phyloP scores from a whole-genome alignment of 2,888 invertebrate genomes.

The Cryptus armator region DNA sequence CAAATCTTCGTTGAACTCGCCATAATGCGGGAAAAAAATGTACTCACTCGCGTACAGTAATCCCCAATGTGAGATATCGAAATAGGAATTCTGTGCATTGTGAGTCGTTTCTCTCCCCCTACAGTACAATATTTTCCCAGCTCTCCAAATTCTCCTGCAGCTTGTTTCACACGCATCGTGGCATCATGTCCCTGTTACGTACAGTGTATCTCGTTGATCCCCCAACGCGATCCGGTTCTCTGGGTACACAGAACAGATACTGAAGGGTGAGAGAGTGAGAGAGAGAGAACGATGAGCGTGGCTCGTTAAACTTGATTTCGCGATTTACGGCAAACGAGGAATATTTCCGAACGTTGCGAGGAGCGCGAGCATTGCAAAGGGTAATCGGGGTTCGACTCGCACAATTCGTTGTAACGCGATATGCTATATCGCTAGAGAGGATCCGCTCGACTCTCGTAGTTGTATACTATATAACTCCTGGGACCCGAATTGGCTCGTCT shows the following conservation, averaged over 20 bases:
- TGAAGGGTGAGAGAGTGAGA: constrained; percentile 16
- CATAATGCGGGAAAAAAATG: no score
- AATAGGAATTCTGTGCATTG: no score
- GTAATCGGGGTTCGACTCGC: constrained; percentile 47
- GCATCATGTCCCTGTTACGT: constrained; percentile 2
- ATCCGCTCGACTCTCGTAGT: no score
- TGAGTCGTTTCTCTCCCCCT: no score
- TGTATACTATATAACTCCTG: constrained; percentile 41
- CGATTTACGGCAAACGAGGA: constrained; percentile 67
- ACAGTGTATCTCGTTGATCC: constrained; percentile 33
- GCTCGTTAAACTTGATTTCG: constrained; percentile 65
- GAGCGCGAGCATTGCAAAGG: constrained; percentile 54
- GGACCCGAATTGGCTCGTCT: constrained; percentile 55
- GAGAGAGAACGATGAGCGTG: constrained; percentile 42
- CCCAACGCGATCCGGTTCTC: constrained; percentile 12
- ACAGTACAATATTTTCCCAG: no score
- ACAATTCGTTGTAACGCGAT: constrained; percentile 54
- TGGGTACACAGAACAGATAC: constrained; percentile 37
- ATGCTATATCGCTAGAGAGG: constrained; percentile 10
- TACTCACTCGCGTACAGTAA: no score
- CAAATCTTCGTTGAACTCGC: no score
- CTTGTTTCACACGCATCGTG: not conserved
- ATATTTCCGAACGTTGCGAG: constrained; percentile 54
- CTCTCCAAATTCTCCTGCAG: not conserved
- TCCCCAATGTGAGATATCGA: no score